Evolutionary conservation across 2,797 vertebrate species (phyloP).

Genomic region (Decapterus maruadsi): DNA sequence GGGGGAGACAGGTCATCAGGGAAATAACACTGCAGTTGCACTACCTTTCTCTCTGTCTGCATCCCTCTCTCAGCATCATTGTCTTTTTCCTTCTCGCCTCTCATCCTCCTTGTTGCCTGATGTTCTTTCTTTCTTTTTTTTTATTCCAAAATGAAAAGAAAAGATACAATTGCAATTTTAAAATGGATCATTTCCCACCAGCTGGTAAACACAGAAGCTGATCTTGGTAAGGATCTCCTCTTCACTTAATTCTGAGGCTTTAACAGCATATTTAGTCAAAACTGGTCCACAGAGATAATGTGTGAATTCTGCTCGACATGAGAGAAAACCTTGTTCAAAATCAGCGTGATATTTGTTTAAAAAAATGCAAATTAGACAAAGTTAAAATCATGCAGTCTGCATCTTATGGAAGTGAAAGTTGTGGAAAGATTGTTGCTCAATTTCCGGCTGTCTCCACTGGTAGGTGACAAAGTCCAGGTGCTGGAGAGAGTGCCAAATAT

Average conservation of each 20-base stretch:
- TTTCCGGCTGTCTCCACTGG: no score
- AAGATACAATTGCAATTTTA: background rate
- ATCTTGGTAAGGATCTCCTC: background rate
- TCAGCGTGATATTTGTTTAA: background rate
- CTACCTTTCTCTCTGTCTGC: slow-evolving; percentile 52
- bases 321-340: background rate
- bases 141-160: background rate
- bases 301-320: background rate
- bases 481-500: no score
- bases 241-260: background rate
- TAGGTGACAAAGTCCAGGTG: background rate
- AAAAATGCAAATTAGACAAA: background rate
- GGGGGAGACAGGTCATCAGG: slow-evolving; percentile 78
- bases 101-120: slow-evolving; percentile 20
- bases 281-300: background rate
- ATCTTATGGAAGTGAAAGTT: background rate
- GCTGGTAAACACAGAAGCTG: background rate
- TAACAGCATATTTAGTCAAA: background rate
- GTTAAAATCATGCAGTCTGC: background rate
- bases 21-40: slow-evolving; percentile 76
- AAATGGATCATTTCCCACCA: background rate
- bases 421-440: background rate
- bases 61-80: slow-evolving; percentile 38
- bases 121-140: slow-evolving; percentile 9
- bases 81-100: slow-evolving; percentile 17